A percentile compares a stretch with the other conserved stretches of the same genome.
Conservation (phyloP, 2,797 vertebrate species). For the Poecilia wingei region DNA sequence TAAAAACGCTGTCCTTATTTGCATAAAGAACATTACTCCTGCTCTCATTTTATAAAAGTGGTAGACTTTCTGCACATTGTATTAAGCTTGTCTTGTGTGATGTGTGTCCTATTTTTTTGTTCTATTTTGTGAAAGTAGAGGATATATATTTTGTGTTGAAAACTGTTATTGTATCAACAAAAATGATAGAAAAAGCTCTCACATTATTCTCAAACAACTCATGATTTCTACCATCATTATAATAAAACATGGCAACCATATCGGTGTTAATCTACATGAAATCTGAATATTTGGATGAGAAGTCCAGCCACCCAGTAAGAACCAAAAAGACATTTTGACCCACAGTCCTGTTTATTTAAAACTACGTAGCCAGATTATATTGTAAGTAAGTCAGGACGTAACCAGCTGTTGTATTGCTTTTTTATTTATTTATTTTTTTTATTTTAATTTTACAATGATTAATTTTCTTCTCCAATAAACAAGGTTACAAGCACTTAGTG, state of each 20-base stretch:
- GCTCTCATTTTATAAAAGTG: conserved; percentile 7
- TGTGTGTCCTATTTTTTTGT: neutral
- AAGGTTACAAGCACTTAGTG: neutral
- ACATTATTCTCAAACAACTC: neutral
- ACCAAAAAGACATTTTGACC: neutral
- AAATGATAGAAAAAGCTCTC: neutral
- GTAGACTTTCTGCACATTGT: neutral
- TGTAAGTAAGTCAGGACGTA: no score
- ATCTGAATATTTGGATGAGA: neutral
- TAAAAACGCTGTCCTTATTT: conserved; percentile 34
- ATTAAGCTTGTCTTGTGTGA: neutral
- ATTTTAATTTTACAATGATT: neutral
- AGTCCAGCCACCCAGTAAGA: neutral
- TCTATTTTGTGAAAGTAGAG: neutral
- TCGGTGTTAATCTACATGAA: neutral
- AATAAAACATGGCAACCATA: neutral
- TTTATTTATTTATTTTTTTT: no score
- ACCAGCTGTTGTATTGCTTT: no score
- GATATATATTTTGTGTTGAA: neutral
- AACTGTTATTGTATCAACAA: neutral
- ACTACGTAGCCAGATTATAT: neutral
- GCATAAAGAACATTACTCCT: conserved; percentile 32
- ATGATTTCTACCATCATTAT: neutral
- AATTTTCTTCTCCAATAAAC: neutral
- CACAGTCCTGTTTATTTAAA: neutral